Evolutionary conservation across 2,113 vertebrate genomes (phyloP).

Genomic region (Cynopterus brachyotis): DNA sequence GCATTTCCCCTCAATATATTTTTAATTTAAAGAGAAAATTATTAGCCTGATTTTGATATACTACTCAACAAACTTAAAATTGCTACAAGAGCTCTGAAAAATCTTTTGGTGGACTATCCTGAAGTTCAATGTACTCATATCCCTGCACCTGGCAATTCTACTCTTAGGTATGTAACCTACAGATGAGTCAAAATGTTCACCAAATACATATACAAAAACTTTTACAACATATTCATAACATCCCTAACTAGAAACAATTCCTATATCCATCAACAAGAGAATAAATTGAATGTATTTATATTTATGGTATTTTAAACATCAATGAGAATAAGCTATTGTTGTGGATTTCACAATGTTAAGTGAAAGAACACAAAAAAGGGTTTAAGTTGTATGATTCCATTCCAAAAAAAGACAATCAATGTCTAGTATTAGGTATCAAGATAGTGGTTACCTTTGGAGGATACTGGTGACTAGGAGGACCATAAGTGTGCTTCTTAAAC

Average conservation of each 20-base stretch:
- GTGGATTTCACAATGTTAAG: neutral
- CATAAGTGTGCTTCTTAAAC: neutral
- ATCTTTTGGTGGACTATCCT: neutral
- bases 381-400: neutral
- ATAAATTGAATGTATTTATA: neutral
- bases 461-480: neutral
- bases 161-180: neutral
- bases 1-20: neutral
- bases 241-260: neutral
- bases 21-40: neutral
- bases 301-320: neutral
- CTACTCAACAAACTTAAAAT: neutral
- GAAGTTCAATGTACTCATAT: neutral
- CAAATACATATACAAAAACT: neutral
- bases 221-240: neutral
- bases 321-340: neutral
- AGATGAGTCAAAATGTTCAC: neutral
- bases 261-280: neutral
- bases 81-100: neutral
- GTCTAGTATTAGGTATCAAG: neutral
- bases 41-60: neutral
- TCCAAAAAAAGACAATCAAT: constrained; percentile 7
- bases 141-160: neutral
- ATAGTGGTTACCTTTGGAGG: neutral
- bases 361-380: neutral